Percentiles rank a stretch among this genome's conserved stretches.
Conservation (phyloP, 2,888 invertebrate species). For the Osmoderma eremita region DNA sequence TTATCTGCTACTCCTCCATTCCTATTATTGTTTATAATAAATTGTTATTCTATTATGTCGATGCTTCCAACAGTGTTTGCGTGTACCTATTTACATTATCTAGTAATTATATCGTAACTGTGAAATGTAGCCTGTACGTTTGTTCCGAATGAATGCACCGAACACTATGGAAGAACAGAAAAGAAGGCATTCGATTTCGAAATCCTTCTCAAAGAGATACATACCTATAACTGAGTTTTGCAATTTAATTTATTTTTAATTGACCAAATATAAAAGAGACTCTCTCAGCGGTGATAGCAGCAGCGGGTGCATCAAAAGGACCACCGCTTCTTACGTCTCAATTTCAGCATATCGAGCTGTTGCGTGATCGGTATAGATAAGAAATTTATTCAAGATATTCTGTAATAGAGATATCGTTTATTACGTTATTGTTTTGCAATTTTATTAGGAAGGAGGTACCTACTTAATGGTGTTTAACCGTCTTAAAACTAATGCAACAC, state of each 20-base stretch:
- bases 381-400: slow-evolving; percentile 19
- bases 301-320: slow-evolving; percentile 26
- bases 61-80: slow-evolving; percentile 23
- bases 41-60: slow-evolving; percentile 32
- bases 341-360: slow-evolving; percentile 10
- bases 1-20: slow-evolving; percentile 11
- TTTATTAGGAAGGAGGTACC: too few species aligned
- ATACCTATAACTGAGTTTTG: neutral
- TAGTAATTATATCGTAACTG: slow-evolving; percentile 30
- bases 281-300: neutral
- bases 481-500: too few species aligned
- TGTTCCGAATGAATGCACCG: neutral
- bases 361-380: slow-evolving; percentile 28
- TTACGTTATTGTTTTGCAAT: slow-evolving; percentile 30
- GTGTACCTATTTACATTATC: slow-evolving; percentile 32
- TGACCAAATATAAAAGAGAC: slow-evolving; percentile 13
- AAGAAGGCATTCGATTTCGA: slow-evolving; percentile 5
- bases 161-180: neutral
- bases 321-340: slow-evolving; percentile 27
- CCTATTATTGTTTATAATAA: slow-evolving; percentile 32
- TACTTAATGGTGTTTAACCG: too few species aligned
- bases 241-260: slow-evolving; percentile 37
- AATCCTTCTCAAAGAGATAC: slow-evolving; percentile 2
- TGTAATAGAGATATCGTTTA: slow-evolving; percentile 31
- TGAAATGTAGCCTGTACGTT: slow-evolving; percentile 6